Evolutionary conservation across 2,113 vertebrate species (phyloP), one percentile per base, ranked within the genome.

Genomic region (Heterocephalus glaber): DNA sequence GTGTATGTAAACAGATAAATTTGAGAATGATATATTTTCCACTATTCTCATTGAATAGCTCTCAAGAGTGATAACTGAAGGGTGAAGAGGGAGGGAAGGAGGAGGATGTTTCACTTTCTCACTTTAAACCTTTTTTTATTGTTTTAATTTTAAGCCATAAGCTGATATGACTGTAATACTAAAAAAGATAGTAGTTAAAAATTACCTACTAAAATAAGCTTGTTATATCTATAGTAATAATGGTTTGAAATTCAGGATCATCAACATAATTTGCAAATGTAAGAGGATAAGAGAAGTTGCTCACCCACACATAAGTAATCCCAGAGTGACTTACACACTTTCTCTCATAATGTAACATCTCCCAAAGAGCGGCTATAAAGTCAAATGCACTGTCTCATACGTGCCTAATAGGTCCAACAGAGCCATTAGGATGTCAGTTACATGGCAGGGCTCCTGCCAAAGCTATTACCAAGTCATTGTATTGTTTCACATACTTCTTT

Each of bases 301-400:
- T 98, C 65, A 54, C 89, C 35, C 90, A 85, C 44, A 96, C 0
- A 56, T 96, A 97, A 96, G 85, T 94, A 91, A 96, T 98, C 81
- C 87, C 47, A 97, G n/a, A n/a, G 56, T 88, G 85, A 97, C 92
- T 96, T 95, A 94, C 49, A 96, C 10, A 87, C 66, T 97, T 96
- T 94, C 90, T 97, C 76, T 95, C 96, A 97, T 97, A 41, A 3
- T 92, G 94, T n/a, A 97, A 96, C 80, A 84, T 96, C 95, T 98
- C 97, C 97, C 97, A 90, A 98, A 96, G 96, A 98, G 79, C 96
- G 94, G 63, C 97, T 97, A 92, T 49, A 82, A 96, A 97, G 89
- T 96, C 96, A 98, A 86, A 82, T 95, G 74, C 86, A 92, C 84
- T 95, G 92, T 96, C 91, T 97, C 93, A 93, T 41, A 65, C 80